A percentile compares a stretch with the other conserved stretches of the same genome.
phyloP scores from a whole-genome alignment of 2,113 vertebrate genomes.

The Hydropotes inermis region DNA sequence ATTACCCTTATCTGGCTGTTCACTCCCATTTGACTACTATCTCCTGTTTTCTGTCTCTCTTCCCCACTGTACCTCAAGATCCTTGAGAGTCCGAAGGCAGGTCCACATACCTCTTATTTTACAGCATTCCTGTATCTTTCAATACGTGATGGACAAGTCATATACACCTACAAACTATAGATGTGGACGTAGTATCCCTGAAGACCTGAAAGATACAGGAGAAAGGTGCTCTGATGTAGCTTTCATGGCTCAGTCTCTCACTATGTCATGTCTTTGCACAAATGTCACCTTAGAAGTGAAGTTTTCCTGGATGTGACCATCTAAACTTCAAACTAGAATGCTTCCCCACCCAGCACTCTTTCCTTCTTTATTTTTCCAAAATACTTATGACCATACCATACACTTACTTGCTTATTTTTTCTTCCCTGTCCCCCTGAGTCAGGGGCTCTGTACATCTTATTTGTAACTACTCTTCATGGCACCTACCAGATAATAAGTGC shows the following conservation, averaged over 20 bases:
- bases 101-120: not conserved
- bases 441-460: not conserved
- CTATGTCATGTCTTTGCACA: too few species aligned
- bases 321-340: not conserved
- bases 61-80: not conserved
- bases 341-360: not conserved
- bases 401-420: not conserved
- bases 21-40: rapidly evolving
- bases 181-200: rapidly evolving
- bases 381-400: rapidly evolving
- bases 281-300: not conserved
- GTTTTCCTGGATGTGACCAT: not conserved
- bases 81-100: not conserved
- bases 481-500: not conserved
- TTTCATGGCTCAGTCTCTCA: not conserved
- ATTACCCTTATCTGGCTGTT: rapidly evolving
- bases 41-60: not conserved
- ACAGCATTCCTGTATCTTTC: rapidly evolving
- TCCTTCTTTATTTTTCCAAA: not conserved
- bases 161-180: rapidly evolving
- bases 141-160: too few species aligned
- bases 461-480: not conserved
- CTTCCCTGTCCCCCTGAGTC: not conserved
- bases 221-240: rapidly evolving
- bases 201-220: not conserved